phyloP scores from a whole-genome alignment of 2,113 vertebrate species.

The Perca flavescens region DNA sequence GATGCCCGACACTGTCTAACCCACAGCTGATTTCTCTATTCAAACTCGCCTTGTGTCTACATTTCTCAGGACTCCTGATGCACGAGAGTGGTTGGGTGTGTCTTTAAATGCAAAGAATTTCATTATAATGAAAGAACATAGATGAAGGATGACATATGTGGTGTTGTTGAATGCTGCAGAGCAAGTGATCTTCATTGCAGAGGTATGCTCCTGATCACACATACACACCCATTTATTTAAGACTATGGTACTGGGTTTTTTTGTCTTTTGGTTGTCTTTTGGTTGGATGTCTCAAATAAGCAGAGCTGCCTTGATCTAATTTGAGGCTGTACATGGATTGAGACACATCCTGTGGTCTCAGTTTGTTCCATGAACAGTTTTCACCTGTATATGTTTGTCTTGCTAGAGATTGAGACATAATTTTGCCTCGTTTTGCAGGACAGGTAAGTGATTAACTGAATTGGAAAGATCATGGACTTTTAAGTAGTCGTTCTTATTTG shows the following conservation, averaged over 20 bases:
- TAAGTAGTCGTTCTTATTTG: conserved; percentile 17
- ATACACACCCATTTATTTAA: conserved; percentile 44
- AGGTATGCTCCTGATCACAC: conserved; percentile 64
- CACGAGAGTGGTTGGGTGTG: conserved; percentile 22
- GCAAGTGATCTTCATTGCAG: conserved; percentile 49
- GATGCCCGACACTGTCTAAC: conserved; percentile 50
- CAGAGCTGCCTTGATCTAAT: conserved; percentile 4
- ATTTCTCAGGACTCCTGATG: conserved; percentile 2
- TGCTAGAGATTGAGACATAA: background rate
- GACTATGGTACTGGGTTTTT: conserved; percentile 22
- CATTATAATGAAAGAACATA: conserved; percentile 10
- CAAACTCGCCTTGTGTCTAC: background rate
- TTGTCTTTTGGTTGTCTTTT: no score
- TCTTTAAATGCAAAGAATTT: conserved; percentile 23
- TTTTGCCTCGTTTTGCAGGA: background rate
- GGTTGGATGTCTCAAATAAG: conserved; percentile 20
- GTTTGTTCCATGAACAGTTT: background rate
- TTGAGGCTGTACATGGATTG: background rate
- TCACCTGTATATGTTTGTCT: conserved; percentile 19
- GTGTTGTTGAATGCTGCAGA: conserved; percentile 53
- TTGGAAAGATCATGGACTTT: conserved; percentile 22
- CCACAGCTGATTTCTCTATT: conserved; percentile 49
- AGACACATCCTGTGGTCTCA: background rate
- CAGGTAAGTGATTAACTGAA: conserved; percentile 6
- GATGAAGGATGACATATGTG: conserved; percentile 29